Conservation (phyloP, 1,140 invertebrate species). For the Aphelinus certus region DNA sequence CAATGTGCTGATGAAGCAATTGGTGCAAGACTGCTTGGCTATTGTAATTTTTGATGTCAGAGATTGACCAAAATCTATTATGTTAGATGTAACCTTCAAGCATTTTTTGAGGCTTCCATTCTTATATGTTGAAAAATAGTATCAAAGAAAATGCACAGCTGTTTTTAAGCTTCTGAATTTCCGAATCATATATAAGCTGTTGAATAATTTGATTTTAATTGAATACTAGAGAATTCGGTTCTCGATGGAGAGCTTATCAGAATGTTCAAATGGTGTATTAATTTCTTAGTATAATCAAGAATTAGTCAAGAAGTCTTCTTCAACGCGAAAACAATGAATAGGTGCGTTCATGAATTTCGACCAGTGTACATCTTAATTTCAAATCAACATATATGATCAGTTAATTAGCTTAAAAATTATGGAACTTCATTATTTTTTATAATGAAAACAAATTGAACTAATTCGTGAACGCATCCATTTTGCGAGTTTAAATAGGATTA, state of each 20-base stretch:
- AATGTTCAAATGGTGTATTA: background rate
- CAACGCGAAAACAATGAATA: conserved; percentile 58
- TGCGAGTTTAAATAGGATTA: conserved; percentile 35
- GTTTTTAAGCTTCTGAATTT: conserved; percentile 14
- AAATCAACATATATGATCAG: no score
- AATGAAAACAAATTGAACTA: background rate
- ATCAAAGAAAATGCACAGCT: conserved; percentile 36
- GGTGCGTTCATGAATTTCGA: conserved; percentile 38
- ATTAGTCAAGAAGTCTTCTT: conserved; percentile 59
- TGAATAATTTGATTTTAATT: no score
- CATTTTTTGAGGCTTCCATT: no score
- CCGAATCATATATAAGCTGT: no score
- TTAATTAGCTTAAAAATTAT: no score
- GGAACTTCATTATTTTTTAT: background rate
- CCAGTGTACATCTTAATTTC: background rate
- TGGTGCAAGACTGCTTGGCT: conserved; percentile 62
- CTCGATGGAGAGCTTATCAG: no score
- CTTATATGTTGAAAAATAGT: no score
- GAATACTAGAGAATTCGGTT: no score
- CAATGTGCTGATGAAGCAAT: conserved; percentile 43
- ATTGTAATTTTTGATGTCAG: conserved; percentile 34
- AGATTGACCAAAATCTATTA: no score
- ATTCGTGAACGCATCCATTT: conserved; percentile 28
- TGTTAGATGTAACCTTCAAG: no score
- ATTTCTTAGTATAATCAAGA: conserved; percentile 29